Evolutionary conservation across 2,888 invertebrate species (phyloP), one percentile per base, ranked within the genome.

Genomic region (Epinotia ramella): DNA sequence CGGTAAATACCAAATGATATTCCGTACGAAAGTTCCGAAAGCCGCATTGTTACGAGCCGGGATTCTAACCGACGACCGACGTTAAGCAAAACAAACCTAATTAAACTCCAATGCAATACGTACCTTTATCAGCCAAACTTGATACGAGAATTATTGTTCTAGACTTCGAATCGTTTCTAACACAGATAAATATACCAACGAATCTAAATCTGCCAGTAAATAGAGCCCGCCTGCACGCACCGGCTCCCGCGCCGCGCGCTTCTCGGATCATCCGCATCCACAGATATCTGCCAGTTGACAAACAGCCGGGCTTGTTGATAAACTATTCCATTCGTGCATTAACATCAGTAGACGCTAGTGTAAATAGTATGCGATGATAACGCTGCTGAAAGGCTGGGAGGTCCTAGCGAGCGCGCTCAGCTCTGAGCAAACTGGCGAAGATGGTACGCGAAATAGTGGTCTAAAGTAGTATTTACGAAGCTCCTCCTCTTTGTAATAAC

Each of bases 311-410:
- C 13, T 64, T 65, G 65, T 65, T 68, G 60, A 68, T 49, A 70
- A 70, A 74, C 68, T 64, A 56, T 11, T 57, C 11, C 40, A 44
- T 68, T 62, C 60, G 60, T 49, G 18, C 28, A 46, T 13, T 62
- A 60, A 57, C n/a, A 60, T 46, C 44, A 40, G 18, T 56, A 6
- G 20, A 60, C 13, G 6, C 12, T 12, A n/a, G 6, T 33, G 49
- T 73, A 28, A 28, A 28, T 28, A 60, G 18, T 40, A 62, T 81
- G 79, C 71, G 28, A 90, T 91, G 90, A 79, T 90, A 76, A 89
- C 89, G 56, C 79, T 90, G 71, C 79, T 91, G 77, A 91, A 89
- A 81, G 80, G 86, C 56, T 88, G 87, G 80, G 90, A 90, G 79
- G 84, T 82, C 75, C 74, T 88, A 72, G 78, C 89, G 72, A 49